These are phyloP conservation scores for Hippolais icterina DNA, from an alignment of 2,113 vertebrate species.

Conservation along the genomic window DNA sequence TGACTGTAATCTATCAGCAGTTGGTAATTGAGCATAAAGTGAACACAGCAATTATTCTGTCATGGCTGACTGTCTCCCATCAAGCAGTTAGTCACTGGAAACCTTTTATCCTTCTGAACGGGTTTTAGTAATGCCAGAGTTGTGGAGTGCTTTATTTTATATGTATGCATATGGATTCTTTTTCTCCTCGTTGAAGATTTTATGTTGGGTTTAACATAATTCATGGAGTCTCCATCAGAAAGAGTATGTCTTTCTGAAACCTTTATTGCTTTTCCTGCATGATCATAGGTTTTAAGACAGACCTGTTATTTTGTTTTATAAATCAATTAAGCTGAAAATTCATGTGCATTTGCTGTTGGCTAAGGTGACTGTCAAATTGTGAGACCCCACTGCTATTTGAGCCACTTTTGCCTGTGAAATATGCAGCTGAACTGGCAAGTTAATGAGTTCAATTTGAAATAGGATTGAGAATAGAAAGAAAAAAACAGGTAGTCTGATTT, in stretches of 20 bases:
- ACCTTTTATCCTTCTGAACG: conserved; percentile 55
- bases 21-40: conserved; percentile 53
- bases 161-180: conserved; percentile 31
- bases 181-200: conserved; percentile 54
- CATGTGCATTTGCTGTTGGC: conserved; percentile 32
- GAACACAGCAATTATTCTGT: conserved; percentile 23
- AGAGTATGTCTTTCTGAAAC: conserved; percentile 20
- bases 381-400: conserved; percentile 55
- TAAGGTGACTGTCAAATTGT: conserved; percentile 22
- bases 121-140: conserved; percentile 52
- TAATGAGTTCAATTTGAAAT: conserved; percentile 35
- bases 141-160: conserved; percentile 66
- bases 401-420: conserved; percentile 58
- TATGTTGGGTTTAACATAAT: conserved; percentile 46
- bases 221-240: conserved; percentile 21
- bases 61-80: conserved; percentile 29
- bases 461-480: conserved; percentile 24
- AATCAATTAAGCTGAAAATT: conserved; percentile 36
- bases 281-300: conserved; percentile 46
- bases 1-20: conserved; percentile 42
- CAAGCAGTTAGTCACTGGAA: conserved; percentile 50
- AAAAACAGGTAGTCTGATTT: conserved; percentile 52
- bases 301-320: conserved; percentile 27
- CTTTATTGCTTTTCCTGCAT: conserved; percentile 41
- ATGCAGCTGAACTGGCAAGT: conserved; percentile 45